Evolutionary conservation across 2,888 invertebrate species (phyloP), one percentile per base, ranked within the genome.

Genomic region (Cacoxenus indagator): DNA sequence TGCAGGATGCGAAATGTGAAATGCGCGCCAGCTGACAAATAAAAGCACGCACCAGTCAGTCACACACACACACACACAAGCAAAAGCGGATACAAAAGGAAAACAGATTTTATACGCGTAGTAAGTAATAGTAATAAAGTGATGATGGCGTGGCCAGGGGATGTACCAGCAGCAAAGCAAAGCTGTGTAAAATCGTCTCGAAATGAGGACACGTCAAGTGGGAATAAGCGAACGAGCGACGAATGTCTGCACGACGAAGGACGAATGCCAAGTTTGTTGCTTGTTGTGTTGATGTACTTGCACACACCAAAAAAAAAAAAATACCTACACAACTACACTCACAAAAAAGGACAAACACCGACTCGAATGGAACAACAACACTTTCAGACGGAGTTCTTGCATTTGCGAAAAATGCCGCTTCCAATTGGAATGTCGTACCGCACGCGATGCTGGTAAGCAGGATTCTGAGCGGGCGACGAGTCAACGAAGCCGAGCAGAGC

Each of bases 191-290:
- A 29, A 62, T 22, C 11, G 26, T 29, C 51, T 11, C 73, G 75
- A 82, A 84, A 83, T 81, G 78, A 81, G 84, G 78, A 77, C 83
- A 83, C 78, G 76, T 74, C 78, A 78, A 83, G 78, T 78, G 81
- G 76, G 76, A 78, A 80, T 75, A 76, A 71, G 55, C 55, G 55
- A 14, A 4, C 27, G 57, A 55, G 11, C 27, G 11, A 17, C 55
- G 55, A 55, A 55, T n/a, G 27, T 27, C 11, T 22, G 26, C 62
- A 62, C 24, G 62, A 14, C 26, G 43, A 45, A 62, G n/a, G 11
- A 62, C 22, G 24, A 62, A 43, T 22, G 45, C 24, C 27, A 55
- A 51, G 24, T 55, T 14, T 27, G 55, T 55, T 55, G 55, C 55
- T 55, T 55, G 24, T 55, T 55, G 55, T 55, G 24, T 55, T 26